phyloP scores from a whole-genome alignment of 2,888 invertebrate genomes.

The Labia minor region DNA sequence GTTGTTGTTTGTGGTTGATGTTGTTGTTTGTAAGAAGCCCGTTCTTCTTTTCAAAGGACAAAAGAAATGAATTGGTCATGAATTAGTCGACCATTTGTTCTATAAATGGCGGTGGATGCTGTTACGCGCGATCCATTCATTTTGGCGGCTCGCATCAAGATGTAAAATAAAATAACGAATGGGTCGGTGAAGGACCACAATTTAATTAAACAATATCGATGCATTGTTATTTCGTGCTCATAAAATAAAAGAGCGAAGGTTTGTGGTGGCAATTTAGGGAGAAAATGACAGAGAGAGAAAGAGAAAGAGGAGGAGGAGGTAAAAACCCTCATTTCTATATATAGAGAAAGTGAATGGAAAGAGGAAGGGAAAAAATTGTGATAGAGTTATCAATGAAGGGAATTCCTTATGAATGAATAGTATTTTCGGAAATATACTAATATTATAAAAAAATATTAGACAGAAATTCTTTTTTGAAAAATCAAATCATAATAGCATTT shows the following conservation, averaged over 20 bases:
- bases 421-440: too few species aligned
- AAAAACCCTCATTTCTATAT: background rate
- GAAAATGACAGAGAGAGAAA: background rate
- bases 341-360: background rate
- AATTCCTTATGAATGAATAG: background rate
- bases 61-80: conserved; percentile 13
- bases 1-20: too few species aligned
- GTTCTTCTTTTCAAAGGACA: background rate
- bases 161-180: background rate
- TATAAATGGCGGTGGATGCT: background rate
- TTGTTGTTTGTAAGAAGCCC: too few species aligned
- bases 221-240: background rate
- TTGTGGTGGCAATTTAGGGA: background rate
- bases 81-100: conserved; percentile 6
- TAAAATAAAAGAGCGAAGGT: conserved; percentile 3
- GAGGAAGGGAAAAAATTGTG: background rate
- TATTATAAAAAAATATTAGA: too few species aligned
- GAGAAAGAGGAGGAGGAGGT: background rate
- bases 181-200: background rate
- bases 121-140: background rate
- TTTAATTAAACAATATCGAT: conserved; percentile 7
- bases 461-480: too few species aligned
- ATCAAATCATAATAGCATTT: too few species aligned
- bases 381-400: background rate
- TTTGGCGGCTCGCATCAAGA: background rate